These are phyloP conservation scores for Chloebia gouldiae DNA, from an alignment of 2,113 vertebrate genomes.

Conservation along the genomic window DNA sequence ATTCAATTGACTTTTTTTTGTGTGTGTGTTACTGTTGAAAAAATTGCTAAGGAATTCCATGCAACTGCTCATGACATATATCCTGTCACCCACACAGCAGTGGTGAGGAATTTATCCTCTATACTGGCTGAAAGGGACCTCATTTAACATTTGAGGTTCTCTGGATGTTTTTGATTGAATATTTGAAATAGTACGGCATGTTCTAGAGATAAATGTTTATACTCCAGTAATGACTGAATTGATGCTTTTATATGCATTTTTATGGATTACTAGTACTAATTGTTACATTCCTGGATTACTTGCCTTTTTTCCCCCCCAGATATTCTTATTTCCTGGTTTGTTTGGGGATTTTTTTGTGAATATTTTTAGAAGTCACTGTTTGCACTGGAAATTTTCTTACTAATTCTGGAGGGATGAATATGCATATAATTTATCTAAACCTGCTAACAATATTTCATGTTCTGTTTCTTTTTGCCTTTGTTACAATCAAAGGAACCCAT, in stretches of 20 bases:
- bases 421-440: not conserved
- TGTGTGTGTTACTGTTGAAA: not conserved
- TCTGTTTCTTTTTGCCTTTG: not conserved
- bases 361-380: not conserved
- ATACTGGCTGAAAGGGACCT: not conserved
- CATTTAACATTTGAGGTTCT: not conserved
- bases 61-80: not conserved
- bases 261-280: not conserved
- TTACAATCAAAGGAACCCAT: not conserved
- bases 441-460: not conserved
- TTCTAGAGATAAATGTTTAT: not conserved
- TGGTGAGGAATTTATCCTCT: not conserved
- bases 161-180: not conserved
- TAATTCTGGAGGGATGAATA: not conserved
- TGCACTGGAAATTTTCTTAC: not conserved
- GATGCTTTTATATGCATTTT: not conserved
- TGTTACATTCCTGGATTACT: not conserved
- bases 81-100: not conserved
- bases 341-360: not conserved
- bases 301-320: fast-evolving
- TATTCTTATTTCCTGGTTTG: not conserved
- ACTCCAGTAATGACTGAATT: not conserved
- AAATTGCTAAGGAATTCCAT: not conserved
- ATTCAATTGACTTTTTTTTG: not conserved
- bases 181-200: not conserved